phyloP scores from a whole-genome alignment of 1,140 invertebrate genomes.

The Drosophila miranda region DNA sequence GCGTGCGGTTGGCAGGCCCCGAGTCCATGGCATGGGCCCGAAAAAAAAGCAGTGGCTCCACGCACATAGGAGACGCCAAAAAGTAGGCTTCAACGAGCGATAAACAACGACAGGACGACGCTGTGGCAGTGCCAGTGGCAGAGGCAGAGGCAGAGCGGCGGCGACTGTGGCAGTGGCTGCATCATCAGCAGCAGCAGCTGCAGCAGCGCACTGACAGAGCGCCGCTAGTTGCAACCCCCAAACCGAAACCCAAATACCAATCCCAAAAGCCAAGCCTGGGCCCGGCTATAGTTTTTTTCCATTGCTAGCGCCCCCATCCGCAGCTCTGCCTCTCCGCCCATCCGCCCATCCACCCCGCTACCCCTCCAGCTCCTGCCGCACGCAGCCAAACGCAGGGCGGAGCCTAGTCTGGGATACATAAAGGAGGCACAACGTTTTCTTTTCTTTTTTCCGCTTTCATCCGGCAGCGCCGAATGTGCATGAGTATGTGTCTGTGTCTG shows the following conservation, averaged over 20 bases:
- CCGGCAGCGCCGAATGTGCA: slow-evolving; percentile 23
- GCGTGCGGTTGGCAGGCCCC: slow-evolving; percentile 71
- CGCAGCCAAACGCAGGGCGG: slow-evolving; percentile 70
- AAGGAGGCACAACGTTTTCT: slow-evolving; percentile 17
- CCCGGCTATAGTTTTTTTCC: slow-evolving; percentile 55
- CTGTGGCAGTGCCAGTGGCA: slow-evolving; percentile 2
- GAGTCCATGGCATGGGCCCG: slow-evolving; percentile 36
- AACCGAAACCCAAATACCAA: slow-evolving; percentile 72
- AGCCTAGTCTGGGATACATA: slow-evolving; percentile 61
- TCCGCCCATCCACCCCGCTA: not conserved
- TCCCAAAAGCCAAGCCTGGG: slow-evolving; percentile 62
- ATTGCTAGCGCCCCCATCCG: not conserved
- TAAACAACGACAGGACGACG: slow-evolving; percentile 57
- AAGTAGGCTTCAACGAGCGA: slow-evolving; percentile 74
- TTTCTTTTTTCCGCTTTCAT: slow-evolving; percentile 50
- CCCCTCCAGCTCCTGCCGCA: not conserved
- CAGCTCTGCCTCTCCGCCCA: not conserved
- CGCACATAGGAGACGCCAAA: slow-evolving; percentile 67
- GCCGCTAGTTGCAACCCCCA: slow-evolving; percentile 62
- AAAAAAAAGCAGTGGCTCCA: slow-evolving; percentile 12
- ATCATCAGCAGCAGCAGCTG: slow-evolving; percentile 34
- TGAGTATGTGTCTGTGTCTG: slow-evolving; percentile 11
- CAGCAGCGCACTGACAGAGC: slow-evolving; percentile 27
- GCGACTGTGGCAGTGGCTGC: slow-evolving; percentile 4
- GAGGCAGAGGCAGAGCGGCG: not conserved